Percentiles rank a stretch among this genome's conserved stretches.
These are phyloP conservation scores for Aulostomus chinensis DNA, from an alignment of 2,797 vertebrate genomes.

Conservation along the genomic window DNA sequence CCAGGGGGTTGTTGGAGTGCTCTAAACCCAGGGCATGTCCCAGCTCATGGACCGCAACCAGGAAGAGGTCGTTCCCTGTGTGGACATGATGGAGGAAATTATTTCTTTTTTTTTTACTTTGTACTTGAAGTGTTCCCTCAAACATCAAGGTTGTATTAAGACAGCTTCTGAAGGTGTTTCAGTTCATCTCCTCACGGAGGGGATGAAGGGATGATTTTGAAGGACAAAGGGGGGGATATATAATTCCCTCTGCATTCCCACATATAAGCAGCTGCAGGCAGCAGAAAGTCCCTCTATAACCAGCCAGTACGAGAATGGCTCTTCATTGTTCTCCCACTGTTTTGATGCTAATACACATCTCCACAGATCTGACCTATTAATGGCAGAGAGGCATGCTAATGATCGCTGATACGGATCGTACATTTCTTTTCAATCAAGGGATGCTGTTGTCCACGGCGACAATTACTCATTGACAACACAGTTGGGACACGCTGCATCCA, in stretches of 20 bases:
- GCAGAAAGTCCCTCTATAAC: too few relatives aligned
- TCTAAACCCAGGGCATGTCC: constrained; percentile 95
- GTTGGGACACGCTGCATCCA: constrained; percentile 55
- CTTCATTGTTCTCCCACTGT: constrained; percentile 6
- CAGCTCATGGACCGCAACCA: constrained; percentile 94
- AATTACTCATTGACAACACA: constrained; percentile 26
- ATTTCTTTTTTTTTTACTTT: too few relatives aligned
- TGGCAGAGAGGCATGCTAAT: constrained; percentile 16
- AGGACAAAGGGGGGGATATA: not conserved
- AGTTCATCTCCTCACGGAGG: too few relatives aligned
- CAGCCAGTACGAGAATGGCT: too few relatives aligned
- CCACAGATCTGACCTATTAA: constrained; percentile 19
- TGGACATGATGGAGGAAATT: not conserved
- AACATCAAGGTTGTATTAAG: too few relatives aligned
- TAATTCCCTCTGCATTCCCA: not conserved
- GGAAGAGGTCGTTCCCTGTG: constrained; percentile 94
- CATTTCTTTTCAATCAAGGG: constrained; percentile 42
- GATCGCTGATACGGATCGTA: constrained; percentile 42
- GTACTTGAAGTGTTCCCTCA: too few relatives aligned
- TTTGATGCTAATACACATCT: too few relatives aligned
- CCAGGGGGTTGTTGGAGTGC: constrained; percentile 93
- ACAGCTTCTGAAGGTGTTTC: too few relatives aligned
- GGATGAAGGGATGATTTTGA: too few relatives aligned
- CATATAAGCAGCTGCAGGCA: too few relatives aligned
- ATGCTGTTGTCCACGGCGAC: constrained; percentile 24